Base-by-base conservation (phyloP, 1,140 invertebrate species). In the Pseudomyrmex flavicornis region DNA sequence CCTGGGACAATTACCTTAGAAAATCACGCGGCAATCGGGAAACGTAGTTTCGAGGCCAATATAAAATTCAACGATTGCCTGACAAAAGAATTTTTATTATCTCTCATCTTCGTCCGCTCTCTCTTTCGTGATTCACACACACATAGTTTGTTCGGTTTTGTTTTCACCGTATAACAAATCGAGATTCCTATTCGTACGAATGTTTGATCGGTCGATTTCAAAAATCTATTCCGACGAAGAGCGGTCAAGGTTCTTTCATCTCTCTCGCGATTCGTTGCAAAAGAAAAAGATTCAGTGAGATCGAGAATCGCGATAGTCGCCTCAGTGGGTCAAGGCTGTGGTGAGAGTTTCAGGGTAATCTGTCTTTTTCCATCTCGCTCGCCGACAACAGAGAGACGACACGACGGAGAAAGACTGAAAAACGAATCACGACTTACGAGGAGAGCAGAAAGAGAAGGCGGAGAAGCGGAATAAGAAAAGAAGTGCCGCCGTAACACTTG, bases 281-380 rank as follows among this genome's bases (percentile, higher is more conserved):
- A 35, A 69, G 66, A 73, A 59, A 76, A 52, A 85, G 62, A 87
- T 69, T 72, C 66, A 26, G 15, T 35, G 68, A 87, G 82, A 87
- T 82, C 58, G 52, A 59, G 68, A 56, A 75, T 82, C 58, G 44
- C 65, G 76, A 88, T 80, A 86, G 58, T 5, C 1, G 9, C 77
- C 85, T 90, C 77, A 90, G 85, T 90, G 82, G 89, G 90, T 90
- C 90, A 90, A 90, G 90, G 90, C 77, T 90, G 74, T 83, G 80
- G 89, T 72, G 89, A 90, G 87, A 90, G 87, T 90, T 90, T 82
- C 35, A 82, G 65, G 84, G 76, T 73, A 83, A 89, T 88, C 74
- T 50, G 54, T 86, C 84, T 74, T 80, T 66, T 59, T 73, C 46
- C 5, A 46, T 75, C 59, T 22, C 26, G 77, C 72, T 62, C 44